phyloP scores from a whole-genome alignment of 1,140 invertebrate species.

The Bombyx mori region ASM3026992v2 NC_085122.1:6639001-6639500 shows the following conservation, averaged over 20 bases:
- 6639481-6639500: not conserved
- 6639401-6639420: too few species aligned
- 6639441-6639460: too few species aligned
- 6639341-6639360: constrained; percentile 64
- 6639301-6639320: constrained; percentile 72
- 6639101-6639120: constrained; percentile 82
- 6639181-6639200: constrained; percentile 91
- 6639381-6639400: constrained; percentile 8
- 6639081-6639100: constrained; percentile 84
- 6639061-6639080: constrained; percentile 90
- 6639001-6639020: constrained; percentile 76
- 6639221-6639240: constrained; percentile 40
- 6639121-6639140: constrained; percentile 84
- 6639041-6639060: constrained; percentile 86
- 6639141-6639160: constrained; percentile 79
- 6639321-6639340: constrained; percentile 75
- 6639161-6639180: constrained; percentile 84
- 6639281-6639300: constrained; percentile 37
- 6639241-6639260: constrained; percentile 53
- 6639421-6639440: too few species aligned
- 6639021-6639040: constrained; percentile 83
- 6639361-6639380: constrained; percentile 32
- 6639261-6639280: constrained; percentile 58
- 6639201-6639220: constrained; percentile 78
- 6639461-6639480: not conserved